phyloP scores from a whole-genome alignment of 1,140 invertebrate genomes.

The Drosophila simulans region DNA sequence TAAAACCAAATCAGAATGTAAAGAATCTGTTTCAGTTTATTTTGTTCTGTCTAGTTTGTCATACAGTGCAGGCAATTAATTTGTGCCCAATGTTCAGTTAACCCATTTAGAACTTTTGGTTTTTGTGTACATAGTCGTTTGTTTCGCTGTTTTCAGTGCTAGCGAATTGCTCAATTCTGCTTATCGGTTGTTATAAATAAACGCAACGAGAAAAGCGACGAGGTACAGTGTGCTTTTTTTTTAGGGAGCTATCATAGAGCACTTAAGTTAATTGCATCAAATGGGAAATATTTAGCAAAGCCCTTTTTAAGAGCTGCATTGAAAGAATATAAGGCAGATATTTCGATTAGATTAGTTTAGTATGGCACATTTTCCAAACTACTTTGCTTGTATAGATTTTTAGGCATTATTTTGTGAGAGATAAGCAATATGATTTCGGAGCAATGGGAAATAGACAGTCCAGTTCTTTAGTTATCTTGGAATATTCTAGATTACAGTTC shows the following conservation, averaged over 20 bases:
- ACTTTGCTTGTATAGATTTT: background rate
- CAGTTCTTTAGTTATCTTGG: background rate
- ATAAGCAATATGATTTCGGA: background rate
- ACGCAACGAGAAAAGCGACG: slow-evolving; percentile 20
- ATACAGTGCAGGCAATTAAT: slow-evolving; percentile 63
- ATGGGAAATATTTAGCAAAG: background rate
- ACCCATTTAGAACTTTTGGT: slow-evolving; percentile 45
- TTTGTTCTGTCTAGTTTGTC: slow-evolving; percentile 22
- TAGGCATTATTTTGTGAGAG: background rate
- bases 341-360: background rate
- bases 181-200: slow-evolving; percentile 47
- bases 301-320: background rate
- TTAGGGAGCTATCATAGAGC: slow-evolving; percentile 6
- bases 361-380: background rate
- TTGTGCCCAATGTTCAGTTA: slow-evolving; percentile 48
- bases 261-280: slow-evolving; percentile 13
- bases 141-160: slow-evolving; percentile 24
- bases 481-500: background rate
- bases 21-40: slow-evolving; percentile 6
- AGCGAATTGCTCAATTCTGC: slow-evolving; percentile 30
- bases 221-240: slow-evolving; percentile 20
- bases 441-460: background rate
- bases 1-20: slow-evolving; percentile 18
- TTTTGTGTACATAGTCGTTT: slow-evolving; percentile 19
- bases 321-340: background rate